Percentiles rank a stretch among this genome's conserved stretches.
Conservation (phyloP, 2,888 invertebrate genomes). For the Timandra comae region DNA sequence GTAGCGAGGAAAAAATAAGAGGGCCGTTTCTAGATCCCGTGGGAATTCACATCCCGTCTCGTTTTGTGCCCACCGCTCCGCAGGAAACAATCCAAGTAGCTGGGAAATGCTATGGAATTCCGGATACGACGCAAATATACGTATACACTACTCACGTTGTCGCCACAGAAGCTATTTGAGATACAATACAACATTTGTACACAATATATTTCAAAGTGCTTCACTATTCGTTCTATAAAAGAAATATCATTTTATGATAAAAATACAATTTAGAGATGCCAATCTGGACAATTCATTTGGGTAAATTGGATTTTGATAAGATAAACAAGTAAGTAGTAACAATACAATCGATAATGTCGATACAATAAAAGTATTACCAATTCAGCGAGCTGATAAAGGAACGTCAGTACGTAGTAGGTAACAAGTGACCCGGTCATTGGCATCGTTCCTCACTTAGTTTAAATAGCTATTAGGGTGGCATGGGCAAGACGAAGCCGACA, state of each 20-base stretch:
- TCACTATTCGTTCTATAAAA: too few species aligned
- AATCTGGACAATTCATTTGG: not conserved
- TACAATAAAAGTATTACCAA: too few species aligned
- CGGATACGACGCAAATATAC: slow-evolving; percentile 25
- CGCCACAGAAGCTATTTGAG: slow-evolving; percentile 13
- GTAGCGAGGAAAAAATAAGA: slow-evolving; percentile 62
- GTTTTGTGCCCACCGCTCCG: slow-evolving; percentile 48
- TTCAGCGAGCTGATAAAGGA: slow-evolving; percentile 16
- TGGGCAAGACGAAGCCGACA: slow-evolving; percentile 28
- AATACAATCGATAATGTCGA: not conserved
- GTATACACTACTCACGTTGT: slow-evolving; percentile 18
- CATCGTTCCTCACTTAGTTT: slow-evolving; percentile 29
- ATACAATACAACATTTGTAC: too few species aligned
- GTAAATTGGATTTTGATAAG: not conserved
- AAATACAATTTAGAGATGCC: not conserved
- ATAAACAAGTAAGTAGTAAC: not conserved
- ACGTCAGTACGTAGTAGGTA: slow-evolving; percentile 18
- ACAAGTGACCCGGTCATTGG: slow-evolving; percentile 21
- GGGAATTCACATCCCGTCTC: slow-evolving; percentile 56
- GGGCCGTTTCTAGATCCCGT: slow-evolving; percentile 59
- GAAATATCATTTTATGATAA: too few species aligned
- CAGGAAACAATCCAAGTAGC: slow-evolving; percentile 33
- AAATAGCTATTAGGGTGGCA: slow-evolving; percentile 30
- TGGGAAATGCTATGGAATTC: slow-evolving; percentile 45
- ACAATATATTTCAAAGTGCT: too few species aligned